These are phyloP conservation scores for Lydus trimaculatus DNA, from an alignment of 2,888 invertebrate genomes.

Conservation along the genomic window DNA sequence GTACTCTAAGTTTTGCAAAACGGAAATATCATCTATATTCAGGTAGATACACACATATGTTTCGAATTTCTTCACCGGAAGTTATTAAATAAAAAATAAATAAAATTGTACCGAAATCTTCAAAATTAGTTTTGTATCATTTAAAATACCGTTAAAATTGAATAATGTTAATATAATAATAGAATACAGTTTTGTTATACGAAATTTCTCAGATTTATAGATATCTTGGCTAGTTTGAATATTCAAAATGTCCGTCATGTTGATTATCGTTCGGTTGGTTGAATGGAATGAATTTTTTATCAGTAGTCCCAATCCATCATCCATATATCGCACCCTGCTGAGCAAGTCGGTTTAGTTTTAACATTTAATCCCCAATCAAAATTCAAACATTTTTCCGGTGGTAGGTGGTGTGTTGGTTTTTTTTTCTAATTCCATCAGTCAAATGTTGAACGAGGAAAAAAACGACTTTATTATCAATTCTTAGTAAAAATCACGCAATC, in stretches of 20 bases:
- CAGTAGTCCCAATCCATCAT: slow-evolving; percentile 32
- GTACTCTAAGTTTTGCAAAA: background rate
- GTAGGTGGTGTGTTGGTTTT: slow-evolving; percentile 3
- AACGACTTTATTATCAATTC: slow-evolving; percentile 28
- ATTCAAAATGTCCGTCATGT: slow-evolving; percentile 20
- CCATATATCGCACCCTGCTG: slow-evolving; percentile 34
- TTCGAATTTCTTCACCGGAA: background rate
- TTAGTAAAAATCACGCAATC: slow-evolving; percentile 28
- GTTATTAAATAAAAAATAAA: background rate
- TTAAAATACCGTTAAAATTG: background rate
- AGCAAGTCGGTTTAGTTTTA: slow-evolving; percentile 32
- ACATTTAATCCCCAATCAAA: slow-evolving; percentile 32
- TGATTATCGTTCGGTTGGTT: slow-evolving; percentile 28
- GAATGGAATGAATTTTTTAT: slow-evolving; percentile 29
- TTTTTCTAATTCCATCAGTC: background rate
- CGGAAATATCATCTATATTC: background rate
- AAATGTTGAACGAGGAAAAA: background rate
- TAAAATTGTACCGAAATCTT: background rate
- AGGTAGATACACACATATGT: background rate
- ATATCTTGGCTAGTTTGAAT: slow-evolving; percentile 22
- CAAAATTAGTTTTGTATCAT: background rate
- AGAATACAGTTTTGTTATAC: too few relatives aligned
- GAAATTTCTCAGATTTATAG: slow-evolving; percentile 20
- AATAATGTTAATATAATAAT: background rate
- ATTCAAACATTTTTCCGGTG: slow-evolving; percentile 22